phyloP scores from a whole-genome alignment of 2,113 vertebrate species.

The Xyrauchen texanus region DNA sequence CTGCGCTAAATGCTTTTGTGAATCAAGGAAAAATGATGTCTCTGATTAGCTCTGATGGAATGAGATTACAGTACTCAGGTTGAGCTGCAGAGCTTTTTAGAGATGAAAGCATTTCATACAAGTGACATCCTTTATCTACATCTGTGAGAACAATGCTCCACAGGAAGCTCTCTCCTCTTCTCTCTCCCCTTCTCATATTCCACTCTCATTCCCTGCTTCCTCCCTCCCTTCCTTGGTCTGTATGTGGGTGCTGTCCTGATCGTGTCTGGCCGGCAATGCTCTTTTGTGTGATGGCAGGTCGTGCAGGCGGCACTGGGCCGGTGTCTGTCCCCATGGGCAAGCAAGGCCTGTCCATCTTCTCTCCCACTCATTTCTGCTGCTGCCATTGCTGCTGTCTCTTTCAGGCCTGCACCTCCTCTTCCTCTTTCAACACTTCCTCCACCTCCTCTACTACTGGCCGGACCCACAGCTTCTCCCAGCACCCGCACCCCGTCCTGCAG shows the following conservation, averaged over 20 bases:
- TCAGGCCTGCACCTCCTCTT: constrained; percentile 73
- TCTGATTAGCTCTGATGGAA: constrained; percentile 13
- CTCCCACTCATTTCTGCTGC: constrained; percentile 57
- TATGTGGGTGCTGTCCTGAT: constrained; percentile 34
- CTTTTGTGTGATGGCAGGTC: constrained; percentile 47
- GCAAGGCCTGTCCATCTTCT: constrained; percentile 39
- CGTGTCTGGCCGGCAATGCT: constrained; percentile 54
- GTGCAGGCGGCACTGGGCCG: constrained; percentile 46
- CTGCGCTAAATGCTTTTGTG: constrained; percentile 8
- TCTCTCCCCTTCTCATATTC: no score
- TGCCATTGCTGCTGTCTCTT: constrained; percentile 67
- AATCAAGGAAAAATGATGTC: background rate
- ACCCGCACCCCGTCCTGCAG: constrained; percentile 73
- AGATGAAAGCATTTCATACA: constrained; percentile 32
- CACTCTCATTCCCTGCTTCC: background rate
- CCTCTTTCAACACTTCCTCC: constrained; percentile 63
- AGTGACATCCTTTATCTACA: constrained; percentile 18
- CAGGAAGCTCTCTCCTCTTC: constrained; percentile 35
- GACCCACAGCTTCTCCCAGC: constrained; percentile 83
- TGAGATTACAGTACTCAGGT: constrained; percentile 18
- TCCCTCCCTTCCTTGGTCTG: constrained; percentile 20
- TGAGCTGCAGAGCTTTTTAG: constrained; percentile 17
- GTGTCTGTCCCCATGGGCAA: constrained; percentile 43
- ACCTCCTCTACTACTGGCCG: constrained; percentile 62
- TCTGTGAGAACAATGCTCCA: constrained; percentile 24